Conservation (phyloP, 2,888 invertebrate genomes). For the Caenorhabditis virilis region DNA sequence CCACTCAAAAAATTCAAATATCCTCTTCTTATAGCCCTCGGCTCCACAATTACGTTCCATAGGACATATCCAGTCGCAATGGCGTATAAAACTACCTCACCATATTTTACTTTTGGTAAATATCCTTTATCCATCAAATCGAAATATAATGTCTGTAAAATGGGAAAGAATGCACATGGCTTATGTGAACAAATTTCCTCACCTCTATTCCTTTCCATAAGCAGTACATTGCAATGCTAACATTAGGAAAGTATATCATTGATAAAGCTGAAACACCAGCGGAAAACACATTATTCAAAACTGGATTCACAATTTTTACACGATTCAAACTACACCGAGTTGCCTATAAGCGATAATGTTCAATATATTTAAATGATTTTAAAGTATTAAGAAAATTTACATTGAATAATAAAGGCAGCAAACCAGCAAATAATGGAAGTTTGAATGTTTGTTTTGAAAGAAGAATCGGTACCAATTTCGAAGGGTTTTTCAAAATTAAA, state of each 20-base stretch:
- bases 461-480: slow-evolving; percentile 17
- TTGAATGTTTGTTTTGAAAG: slow-evolving; percentile 35
- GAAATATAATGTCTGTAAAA: slow-evolving; percentile 77
- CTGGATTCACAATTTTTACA: slow-evolving; percentile 71
- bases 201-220: slow-evolving; percentile 85
- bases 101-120: slow-evolving; percentile 78
- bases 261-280: slow-evolving; percentile 50
- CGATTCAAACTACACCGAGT: slow-evolving; percentile 76
- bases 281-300: slow-evolving; percentile 22
- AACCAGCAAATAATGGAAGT: slow-evolving; percentile 58
- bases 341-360: slow-evolving; percentile 71
- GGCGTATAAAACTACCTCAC: slow-evolving; percentile 78
- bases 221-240: slow-evolving; percentile 81
- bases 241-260: slow-evolving; percentile 78
- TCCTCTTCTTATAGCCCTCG: slow-evolving; percentile 79
- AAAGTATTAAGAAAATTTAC: slow-evolving; percentile 32
- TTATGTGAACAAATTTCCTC: background rate
- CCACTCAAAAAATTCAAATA: slow-evolving; percentile 82
- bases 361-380: background rate
- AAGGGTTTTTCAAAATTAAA: slow-evolving; percentile 33
- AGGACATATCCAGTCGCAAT: slow-evolving; percentile 75
- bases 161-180: background rate
- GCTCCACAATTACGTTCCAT: slow-evolving; percentile 77
- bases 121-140: slow-evolving; percentile 76
- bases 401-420: slow-evolving; percentile 61